Conservation (phyloP, 2,113 vertebrate species). For the Pheucticus melanocephalus region DNA sequence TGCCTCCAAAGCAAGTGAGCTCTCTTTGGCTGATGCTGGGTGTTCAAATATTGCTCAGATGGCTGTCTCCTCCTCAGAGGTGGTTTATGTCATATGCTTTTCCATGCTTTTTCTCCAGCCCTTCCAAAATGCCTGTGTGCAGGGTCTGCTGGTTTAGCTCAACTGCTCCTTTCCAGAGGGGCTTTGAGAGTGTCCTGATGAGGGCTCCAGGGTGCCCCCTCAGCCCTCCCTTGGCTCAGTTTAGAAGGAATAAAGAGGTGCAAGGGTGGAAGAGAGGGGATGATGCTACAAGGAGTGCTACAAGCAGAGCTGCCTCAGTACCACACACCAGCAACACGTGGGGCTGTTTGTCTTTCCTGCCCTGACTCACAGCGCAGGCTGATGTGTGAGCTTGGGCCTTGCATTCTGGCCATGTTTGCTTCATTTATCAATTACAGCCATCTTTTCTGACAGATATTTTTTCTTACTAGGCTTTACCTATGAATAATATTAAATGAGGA, state of each 20-base stretch:
- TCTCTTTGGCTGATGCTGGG: neutral
- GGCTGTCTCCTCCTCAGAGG: neutral
- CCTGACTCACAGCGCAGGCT: neutral
- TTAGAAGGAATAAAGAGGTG: neutral
- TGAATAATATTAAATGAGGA: constrained; percentile 29
- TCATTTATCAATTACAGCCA: constrained; percentile 10
- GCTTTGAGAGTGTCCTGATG: neutral
- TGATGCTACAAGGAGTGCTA: neutral
- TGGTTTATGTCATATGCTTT: neutral
- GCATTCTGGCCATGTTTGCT: neutral
- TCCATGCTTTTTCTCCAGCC: neutral
- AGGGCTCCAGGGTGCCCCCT: neutral
- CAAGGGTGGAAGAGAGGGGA: neutral
- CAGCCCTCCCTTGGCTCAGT: neutral
- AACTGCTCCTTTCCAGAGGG: neutral
- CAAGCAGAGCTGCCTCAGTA: fast-evolving
- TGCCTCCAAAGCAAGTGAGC: fast-evolving
- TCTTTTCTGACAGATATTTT: constrained; percentile 15
- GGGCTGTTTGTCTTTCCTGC: neutral
- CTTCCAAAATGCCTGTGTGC: fast-evolving
- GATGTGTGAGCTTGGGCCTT: neutral
- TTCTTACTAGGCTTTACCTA: constrained; percentile 23
- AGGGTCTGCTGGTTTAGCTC: neutral
- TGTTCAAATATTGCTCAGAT: neutral
- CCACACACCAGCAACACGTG: fast-evolving